Conservation (phyloP, 2,888 invertebrate species). For the Machimus atricapillus region DNA sequence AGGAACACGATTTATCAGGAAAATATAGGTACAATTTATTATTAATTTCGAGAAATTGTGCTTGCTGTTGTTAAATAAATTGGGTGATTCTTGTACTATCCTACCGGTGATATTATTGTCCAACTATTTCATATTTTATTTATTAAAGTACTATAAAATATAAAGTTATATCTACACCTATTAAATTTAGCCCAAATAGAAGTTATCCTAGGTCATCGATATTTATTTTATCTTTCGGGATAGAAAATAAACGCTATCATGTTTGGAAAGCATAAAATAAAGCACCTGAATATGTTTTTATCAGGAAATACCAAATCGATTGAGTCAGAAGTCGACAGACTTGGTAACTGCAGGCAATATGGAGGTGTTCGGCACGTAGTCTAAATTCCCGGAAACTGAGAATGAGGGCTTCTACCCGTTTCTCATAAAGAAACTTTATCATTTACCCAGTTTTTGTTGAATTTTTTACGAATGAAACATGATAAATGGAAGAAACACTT, state of each 20-base stretch:
- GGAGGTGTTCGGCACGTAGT: neutral
- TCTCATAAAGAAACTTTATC: neutral
- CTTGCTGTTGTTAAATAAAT: neutral
- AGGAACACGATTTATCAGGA: neutral
- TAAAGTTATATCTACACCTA: neutral
- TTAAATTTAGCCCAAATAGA: neutral
- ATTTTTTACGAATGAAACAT: neutral
- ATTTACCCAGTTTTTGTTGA: neutral
- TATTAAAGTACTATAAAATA: neutral
- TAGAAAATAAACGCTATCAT: neutral
- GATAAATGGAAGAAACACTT: neutral
- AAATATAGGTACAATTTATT: neutral
- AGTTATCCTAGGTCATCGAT: neutral
- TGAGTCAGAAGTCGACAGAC: neutral
- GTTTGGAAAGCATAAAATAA: neutral
- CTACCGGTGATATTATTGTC: neutral
- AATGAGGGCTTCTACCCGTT: neutral
- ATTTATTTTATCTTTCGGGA: neutral
- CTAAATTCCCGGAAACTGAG: neutral
- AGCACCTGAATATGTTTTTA: neutral
- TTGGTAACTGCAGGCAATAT: neutral
- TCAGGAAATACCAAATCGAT: neutral
- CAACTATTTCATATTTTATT: too few species aligned
- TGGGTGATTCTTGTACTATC: neutral
- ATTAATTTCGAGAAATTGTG: neutral